phyloP scores from a whole-genome alignment of 2,888 invertebrate species.

The Euclidia mi region DNA sequence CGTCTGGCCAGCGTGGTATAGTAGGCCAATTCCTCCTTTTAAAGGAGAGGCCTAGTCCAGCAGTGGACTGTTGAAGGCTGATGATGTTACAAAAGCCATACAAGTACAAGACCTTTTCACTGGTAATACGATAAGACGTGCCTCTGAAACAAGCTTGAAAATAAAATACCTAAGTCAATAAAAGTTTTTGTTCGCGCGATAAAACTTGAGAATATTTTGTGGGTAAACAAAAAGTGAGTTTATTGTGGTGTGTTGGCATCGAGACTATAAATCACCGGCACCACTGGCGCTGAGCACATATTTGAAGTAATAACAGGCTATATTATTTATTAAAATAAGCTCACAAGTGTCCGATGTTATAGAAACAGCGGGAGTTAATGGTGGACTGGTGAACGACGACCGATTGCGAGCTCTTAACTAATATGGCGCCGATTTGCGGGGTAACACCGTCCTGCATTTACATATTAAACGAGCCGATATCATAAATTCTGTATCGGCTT shows the following conservation, averaged over 20 bases:
- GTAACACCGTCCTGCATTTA: constrained; percentile 33
- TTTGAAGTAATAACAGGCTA: constrained; percentile 77
- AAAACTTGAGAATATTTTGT: constrained; percentile 51
- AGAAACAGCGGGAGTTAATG: constrained; percentile 46
- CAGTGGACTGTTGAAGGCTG: too few relatives aligned
- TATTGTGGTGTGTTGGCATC: constrained; percentile 56
- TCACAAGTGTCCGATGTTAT: constrained; percentile 58
- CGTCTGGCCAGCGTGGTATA: too few relatives aligned
- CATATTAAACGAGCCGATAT: constrained; percentile 35
- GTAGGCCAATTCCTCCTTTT: too few relatives aligned
- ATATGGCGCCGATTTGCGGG: constrained; percentile 38
- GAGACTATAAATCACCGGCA: constrained; percentile 70
- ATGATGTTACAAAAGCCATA: neutral
- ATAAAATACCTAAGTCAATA: constrained; percentile 41
- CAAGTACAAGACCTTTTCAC: constrained; percentile 12
- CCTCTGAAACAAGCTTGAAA: constrained; percentile 26
- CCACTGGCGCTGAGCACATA: constrained; percentile 78
- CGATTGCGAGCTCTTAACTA: constrained; percentile 37
- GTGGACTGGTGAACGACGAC: constrained; percentile 34
- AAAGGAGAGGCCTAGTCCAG: too few relatives aligned
- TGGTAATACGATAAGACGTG: constrained; percentile 24
- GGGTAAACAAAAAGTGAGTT: constrained; percentile 66
- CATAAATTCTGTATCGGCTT: constrained; percentile 18
- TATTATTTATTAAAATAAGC: constrained; percentile 75
- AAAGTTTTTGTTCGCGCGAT: constrained; percentile 46